Percentiles rank a stretch among this genome's conserved stretches.
Conservation (phyloP, 1,140 invertebrate species). For the Brachionus rotundiformis region DNA sequence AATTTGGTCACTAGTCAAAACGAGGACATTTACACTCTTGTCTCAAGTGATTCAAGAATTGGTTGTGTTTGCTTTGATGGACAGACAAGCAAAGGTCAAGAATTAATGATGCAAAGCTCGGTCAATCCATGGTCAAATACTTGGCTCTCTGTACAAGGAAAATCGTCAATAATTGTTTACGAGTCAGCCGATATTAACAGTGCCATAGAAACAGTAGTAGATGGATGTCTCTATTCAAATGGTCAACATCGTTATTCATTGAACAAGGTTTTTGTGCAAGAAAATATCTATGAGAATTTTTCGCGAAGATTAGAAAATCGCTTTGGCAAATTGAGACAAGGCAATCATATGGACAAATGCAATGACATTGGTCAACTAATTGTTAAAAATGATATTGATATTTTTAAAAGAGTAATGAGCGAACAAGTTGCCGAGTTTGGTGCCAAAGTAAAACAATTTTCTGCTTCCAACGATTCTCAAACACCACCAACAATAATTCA, state of each 20-base stretch:
- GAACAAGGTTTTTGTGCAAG: slow-evolving; percentile 66
- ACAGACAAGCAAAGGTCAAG: background rate
- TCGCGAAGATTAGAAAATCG: slow-evolving; percentile 65
- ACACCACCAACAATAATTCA: background rate
- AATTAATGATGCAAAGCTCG: background rate
- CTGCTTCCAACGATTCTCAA: background rate
- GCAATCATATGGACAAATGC: slow-evolving; percentile 65
- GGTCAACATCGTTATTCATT: slow-evolving; percentile 60
- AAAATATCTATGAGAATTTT: slow-evolving; percentile 66
- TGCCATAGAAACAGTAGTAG: slow-evolving; percentile 67
- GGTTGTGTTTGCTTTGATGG: slow-evolving; percentile 24
- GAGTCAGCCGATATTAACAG: slow-evolving; percentile 69
- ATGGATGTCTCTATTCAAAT: slow-evolving; percentile 67
- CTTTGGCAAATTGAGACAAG: slow-evolving; percentile 62
- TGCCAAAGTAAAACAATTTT: background rate
- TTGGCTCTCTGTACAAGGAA: slow-evolving; percentile 62
- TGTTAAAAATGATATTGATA: slow-evolving; percentile 58
- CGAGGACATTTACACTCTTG: background rate
- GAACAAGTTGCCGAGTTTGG: slow-evolving; percentile 56
- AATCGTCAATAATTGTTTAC: slow-evolving; percentile 67
- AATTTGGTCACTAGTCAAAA: slow-evolving; percentile 60
- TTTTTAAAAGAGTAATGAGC: slow-evolving; percentile 58
- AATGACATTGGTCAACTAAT: slow-evolving; percentile 64
- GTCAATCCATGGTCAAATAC: background rate
- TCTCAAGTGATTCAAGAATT: slow-evolving; percentile 25